Conservation (phyloP, 30 jellyfish, hydroid and myxozoan genomes). For the Aurelia sp. region DNA sequence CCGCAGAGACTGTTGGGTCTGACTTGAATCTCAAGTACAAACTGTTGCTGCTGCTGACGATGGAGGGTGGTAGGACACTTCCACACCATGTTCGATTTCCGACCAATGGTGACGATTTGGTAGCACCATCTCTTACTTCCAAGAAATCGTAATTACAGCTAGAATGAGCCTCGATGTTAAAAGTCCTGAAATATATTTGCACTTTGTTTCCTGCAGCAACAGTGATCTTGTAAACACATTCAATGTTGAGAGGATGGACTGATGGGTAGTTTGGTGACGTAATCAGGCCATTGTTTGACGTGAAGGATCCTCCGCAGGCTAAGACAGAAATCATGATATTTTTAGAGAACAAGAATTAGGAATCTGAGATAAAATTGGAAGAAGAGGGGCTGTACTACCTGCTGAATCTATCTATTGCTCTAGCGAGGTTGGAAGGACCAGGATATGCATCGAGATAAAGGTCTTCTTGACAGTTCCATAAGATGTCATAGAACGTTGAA, state of each 20-base stretch:
- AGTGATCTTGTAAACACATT: conserved; percentile 60
- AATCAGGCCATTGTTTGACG: conserved; percentile 58
- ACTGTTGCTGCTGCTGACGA: conserved; percentile 56
- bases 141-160: conserved; percentile 70
- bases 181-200: conserved; percentile 48
- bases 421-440: too few relatives aligned
- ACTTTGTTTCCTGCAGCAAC: conserved; percentile 69
- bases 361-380: too few relatives aligned
- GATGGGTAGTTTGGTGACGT: conserved; percentile 82
- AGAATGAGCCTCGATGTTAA: conserved; percentile 60
- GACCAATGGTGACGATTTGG: conserved; percentile 40
- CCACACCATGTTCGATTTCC: conserved; percentile 70
- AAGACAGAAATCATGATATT: neutral
- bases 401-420: too few relatives aligned
- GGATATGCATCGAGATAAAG: too few relatives aligned
- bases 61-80: conserved; percentile 53
- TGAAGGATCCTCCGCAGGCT: conserved; percentile 87
- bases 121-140: conserved; percentile 75
- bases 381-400: too few relatives aligned
- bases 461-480: too few relatives aligned
- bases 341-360: neutral
- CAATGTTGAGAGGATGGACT: conserved; percentile 49
- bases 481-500: neutral
- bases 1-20: conserved; percentile 28
- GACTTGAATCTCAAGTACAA: conserved; percentile 66